Base-by-base conservation (phyloP, 2,888 invertebrate species). In the Pharmacophagus antenor region DNA sequence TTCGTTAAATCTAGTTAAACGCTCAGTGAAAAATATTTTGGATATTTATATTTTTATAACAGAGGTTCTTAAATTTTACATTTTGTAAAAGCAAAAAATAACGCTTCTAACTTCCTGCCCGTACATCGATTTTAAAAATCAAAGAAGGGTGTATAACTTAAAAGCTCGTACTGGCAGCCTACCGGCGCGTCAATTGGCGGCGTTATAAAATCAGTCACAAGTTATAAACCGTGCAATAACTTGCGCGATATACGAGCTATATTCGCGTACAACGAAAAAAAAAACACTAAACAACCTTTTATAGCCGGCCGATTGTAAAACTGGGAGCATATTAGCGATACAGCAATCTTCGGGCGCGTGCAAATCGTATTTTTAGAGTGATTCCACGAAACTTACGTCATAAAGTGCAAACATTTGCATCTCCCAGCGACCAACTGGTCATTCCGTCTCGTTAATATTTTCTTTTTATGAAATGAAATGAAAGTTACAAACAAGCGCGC, bases 191-290 rank as follows among this genome's bases (percentile, higher is more conserved):
- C 79, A 76, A 81, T 80, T 74, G 82, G 76, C 84, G 83, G 80
- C 65, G 80, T 76, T 79, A 80, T 89, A 88, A 89, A 88, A 84
- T 88, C 85, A 84, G 88, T 88, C 88, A 85, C 85, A 84, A 82
- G 84, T 70, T 77, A 76, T 88, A 84, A 88, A 88, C 75, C 63
- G 64, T 63, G 82, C 81, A 76, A 85, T 89, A 89, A 88, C 82
- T 67, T 82, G 65, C 63, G 66, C 84, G 74, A 85, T 88, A 88
- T 89, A 88, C 79, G 77, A 76, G 69, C 84, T 74, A 85, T 87
- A 84, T 82, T 80, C 77, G 74, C 71, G 69, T 64, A 68, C 68
- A 70, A 71, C 65, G 67, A 67, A 71, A 71, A n/a, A n/a, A n/a
- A n/a, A 72, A 70, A 70, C 70, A 70, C 65, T 67, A 70, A 76